Conservation (phyloP, 92 coral and sea anemone genomes). For the Epizoanthus scotinus region DNA sequence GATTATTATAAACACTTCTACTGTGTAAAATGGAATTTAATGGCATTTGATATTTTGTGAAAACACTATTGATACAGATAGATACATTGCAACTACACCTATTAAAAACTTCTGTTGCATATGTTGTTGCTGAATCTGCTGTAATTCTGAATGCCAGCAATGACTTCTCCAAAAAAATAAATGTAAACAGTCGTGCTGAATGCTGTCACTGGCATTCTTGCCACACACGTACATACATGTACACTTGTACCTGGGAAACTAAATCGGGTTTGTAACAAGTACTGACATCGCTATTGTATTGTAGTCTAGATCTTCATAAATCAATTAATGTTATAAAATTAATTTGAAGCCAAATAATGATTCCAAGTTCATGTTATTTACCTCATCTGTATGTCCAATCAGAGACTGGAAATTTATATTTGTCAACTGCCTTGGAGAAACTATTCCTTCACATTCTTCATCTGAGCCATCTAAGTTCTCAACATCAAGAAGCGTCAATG, state of each 20-base stretch:
- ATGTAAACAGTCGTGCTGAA: not conserved
- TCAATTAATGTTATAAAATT: not conserved
- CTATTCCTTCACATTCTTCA: constrained; percentile 55
- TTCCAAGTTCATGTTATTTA: not conserved
- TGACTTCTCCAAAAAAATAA: not conserved
- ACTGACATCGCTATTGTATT: too few species aligned
- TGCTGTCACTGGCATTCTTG: not conserved
- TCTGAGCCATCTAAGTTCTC: constrained; percentile 38
- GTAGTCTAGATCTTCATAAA: not conserved
- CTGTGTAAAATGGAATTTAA: too few species aligned
- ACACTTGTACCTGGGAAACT: not conserved
- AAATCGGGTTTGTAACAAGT: too few species aligned
- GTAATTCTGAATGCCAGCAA: not conserved
- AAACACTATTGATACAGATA: too few species aligned
- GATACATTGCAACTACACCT: too few species aligned
- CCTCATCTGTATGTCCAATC: constrained; percentile 97
- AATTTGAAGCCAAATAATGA: not conserved
- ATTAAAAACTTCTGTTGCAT: too few species aligned
- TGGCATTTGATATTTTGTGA: too few species aligned
- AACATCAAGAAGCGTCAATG: constrained; percentile 49
- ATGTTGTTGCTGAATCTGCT: too few species aligned
- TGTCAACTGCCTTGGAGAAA: constrained; percentile 82
- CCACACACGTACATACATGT: too few species aligned
- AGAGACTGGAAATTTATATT: constrained; percentile 87
- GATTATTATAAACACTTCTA: too few species aligned